Evolutionary conservation across 2,113 vertebrate genomes (phyloP), one percentile per base, ranked within the genome.

Genomic region (Cavia porcellus): DNA sequence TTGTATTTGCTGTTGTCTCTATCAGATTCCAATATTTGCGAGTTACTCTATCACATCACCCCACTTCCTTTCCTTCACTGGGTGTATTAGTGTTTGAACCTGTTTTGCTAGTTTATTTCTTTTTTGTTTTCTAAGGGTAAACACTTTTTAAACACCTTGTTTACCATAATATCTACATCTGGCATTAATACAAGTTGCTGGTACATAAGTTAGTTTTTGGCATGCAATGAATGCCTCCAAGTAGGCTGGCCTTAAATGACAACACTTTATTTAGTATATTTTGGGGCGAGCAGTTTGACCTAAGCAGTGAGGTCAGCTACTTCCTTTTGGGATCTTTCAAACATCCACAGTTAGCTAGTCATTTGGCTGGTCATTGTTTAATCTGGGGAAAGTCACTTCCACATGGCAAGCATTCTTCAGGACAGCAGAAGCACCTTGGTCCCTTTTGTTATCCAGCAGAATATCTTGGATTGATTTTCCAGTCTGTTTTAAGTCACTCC

Each of bases 1-100:
- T 96, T 90, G 62, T 4, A 82, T 24, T 77, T 93, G n/a, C 4
- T 81, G 22, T 86, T 77, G 45, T 30, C 32, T 94, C 32, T 86
- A 9, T 52, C 47, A 96, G n/a, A 52, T n/a, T 32, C 12, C 17
- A 62, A 61, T 11, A 17, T 20, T 32, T 62, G 45, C 28, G 42
- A 45, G 28, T 70, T 10, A 10, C 3, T 81, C 55, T 52, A 15
- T 55, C 75, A 50, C 3, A 30, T 19, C 6, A 6, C 50, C 35
- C 32, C 24, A 5, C 17, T 86, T 92, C 28, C 32, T 80, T 80
- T 55, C 62, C n/a, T 86, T 95, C 55, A 66, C 2, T 24, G 35
- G 5, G 47, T 85, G 4, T 32, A 17, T 80, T 22, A 42, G 42
- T 70, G 38, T 61, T 74, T 47, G 50, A 86, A 81, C 59, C 15